Evolutionary conservation across 1,140 invertebrate genomes (phyloP).

Genomic region (Solen grandis): DNA sequence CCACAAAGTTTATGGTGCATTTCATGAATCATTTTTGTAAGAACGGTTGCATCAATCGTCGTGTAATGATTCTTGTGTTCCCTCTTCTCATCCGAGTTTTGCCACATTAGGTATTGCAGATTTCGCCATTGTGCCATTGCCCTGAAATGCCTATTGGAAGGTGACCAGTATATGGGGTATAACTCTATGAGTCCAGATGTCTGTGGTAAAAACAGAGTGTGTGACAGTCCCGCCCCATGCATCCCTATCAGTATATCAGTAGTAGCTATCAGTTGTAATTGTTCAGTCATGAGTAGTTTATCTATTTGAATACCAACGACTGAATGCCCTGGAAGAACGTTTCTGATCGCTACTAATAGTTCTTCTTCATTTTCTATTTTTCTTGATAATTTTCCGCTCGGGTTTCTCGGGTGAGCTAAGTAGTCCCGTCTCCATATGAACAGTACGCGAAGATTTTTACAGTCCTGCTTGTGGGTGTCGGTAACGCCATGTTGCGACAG

Average conservation of each 20-base stretch:
- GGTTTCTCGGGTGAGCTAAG: conserved; percentile 77
- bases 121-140: too few species aligned
- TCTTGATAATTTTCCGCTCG: conserved; percentile 67
- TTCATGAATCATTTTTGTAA: conserved; percentile 6
- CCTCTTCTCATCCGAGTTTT: conserved; percentile 66
- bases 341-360: conserved; percentile 51
- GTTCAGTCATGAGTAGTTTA: conserved; percentile 65
- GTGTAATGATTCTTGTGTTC: conserved; percentile 66
- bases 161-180: conserved; percentile 82
- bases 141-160: conserved; percentile 71
- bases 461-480: conserved; percentile 54
- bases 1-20: conserved; percentile 25
- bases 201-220: conserved; percentile 95
- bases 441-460: conserved; percentile 65
- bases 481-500: conserved; percentile 57
- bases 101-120: conserved; percentile 75
- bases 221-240: conserved; percentile 98
- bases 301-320: conserved; percentile 74
- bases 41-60: conserved; percentile 4
- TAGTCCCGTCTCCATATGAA: conserved; percentile 78
- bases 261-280: conserved; percentile 82
- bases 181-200: conserved; percentile 97
- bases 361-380: conserved; percentile 76
- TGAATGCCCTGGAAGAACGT: conserved; percentile 49
- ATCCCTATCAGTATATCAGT: conserved; percentile 97